Evolutionary conservation across 2,113 vertebrate species (phyloP), one percentile per base, ranked within the genome.

Genomic region (Acrocephalus arundinaceus): DNA sequence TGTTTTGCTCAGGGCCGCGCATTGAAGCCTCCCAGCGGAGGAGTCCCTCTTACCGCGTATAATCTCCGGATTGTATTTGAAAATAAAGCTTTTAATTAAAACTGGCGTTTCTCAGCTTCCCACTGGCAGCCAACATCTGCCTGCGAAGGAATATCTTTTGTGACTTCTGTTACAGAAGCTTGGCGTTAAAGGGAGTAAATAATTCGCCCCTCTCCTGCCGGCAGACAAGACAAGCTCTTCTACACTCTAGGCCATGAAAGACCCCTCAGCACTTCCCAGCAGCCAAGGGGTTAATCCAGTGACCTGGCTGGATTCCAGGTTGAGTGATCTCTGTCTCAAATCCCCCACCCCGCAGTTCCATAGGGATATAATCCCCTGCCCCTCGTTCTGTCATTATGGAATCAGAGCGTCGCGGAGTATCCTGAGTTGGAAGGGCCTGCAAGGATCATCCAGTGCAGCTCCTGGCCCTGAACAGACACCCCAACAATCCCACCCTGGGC

Each of bases 31-130:
- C 96, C 95, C 91, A 88, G 94, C 3, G 91, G 95, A 97, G 75
- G 76, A 96, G 87, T 94, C 93, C 95, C 95, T 91, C 93, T 94
- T 41, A 15, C 71, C 5, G 46, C 94, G 87, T 94, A 62, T 88
- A 89, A 97, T 96, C 94, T 96, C 91, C 17, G 93, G 91, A 91
- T 95, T 96, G 95, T 93, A 83, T 95, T 93, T 97, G 96, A 94
- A 97, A 97, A 97, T 90, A 96, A 96, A 97, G 94, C 95, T 97
- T 97, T 97, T 96, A 96, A 97, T 97, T 97, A 97, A 97, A 97
- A 95, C 91, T 94, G 94, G 95, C 94, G 2, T 96, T 97, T 95
- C 96, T 93, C 92, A 94, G 95, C 95, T 95, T 97, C 95, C 96
- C 96, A 96, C 96, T 91, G 93, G 95, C 95, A 96, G 94, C 87